Base-by-base conservation (phyloP, 2,888 invertebrate genomes). In the Crepidodera aurea region DNA sequence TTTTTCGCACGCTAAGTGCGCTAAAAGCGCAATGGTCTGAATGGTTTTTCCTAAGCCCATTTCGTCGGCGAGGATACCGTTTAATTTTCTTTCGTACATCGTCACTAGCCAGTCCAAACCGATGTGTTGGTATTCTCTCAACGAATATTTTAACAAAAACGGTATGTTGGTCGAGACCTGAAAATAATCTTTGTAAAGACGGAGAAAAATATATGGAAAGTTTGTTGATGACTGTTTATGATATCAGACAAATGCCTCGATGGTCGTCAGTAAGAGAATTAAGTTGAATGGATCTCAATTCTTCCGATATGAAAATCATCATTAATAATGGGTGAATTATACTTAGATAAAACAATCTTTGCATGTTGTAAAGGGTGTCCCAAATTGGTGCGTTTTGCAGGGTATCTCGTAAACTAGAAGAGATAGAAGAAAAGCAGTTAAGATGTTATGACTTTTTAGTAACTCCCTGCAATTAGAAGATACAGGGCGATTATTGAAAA, bases 21-120 rank as follows among this genome's bases (percentile, higher is more conserved):
- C 95, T 66, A 98, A 83, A 69, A 98, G 84, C 6, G 97, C 93
- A 75, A 98, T 97, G 0, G 96, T 98, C 84, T 97, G 98, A 76
- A 98, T 96, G 15, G 97, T 97, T 85, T 97, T 97, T 68, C 97
- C 97, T 69, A 97, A 85, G 74, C 96, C 96, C 96, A 97, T 97
- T 84, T 96, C 96, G 83, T 97, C 96, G 10, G 96, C 96, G 58
- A 98, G 85, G 78, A 98, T 97, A 65, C 97, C 98, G 83, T 98
- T 98, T 65, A 98, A 84, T 78, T 94, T 92, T 75, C 96, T 90
- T 74, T 96, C 94, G 79, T 93, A 92, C 93, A 98, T 94, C 8
- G 97, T 95, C 56, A 95, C 96, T 73, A 98, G 84, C 98, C 98
- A 98, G 82, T 98, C 96, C 73, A 98, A 85, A 51, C 98, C 98